Evolutionary conservation across 2,888 invertebrate genomes (phyloP), one percentile per base, ranked within the genome.

Genomic region (Cephus nigrinus): DNA sequence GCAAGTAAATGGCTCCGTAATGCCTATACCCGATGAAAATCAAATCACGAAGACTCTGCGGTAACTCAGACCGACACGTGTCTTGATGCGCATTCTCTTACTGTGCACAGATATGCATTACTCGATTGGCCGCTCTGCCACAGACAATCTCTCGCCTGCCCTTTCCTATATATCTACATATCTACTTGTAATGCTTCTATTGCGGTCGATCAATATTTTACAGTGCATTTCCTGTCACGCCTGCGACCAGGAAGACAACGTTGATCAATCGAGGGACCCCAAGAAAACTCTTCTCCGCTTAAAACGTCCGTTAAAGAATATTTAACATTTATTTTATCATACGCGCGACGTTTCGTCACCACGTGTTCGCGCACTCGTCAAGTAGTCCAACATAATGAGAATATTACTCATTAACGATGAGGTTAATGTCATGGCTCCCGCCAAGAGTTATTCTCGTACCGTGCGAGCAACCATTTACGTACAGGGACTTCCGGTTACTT

Each of bases 401-500:
- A 55, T 55, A 55, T 55, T 23, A 9, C 55, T 55, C 55, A 55
- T 55, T 55, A 55, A 55, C 55, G 55, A 23, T 55, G 55, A 23
- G 55, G 55, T 55, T 23, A 55, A 55, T 55, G 55, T 23, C 55
- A 55, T 23, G 55, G 23, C 55, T 55, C 5, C 55, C 9, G 55
- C 9, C 23, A 55, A 55, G 55, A 55, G 55, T 71, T 71, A 71
- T 71, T 71, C 71, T 71, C 31, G 71, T 33, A 33, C 32, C 71
- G 71, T 71, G 74, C 79, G 80, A 79, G 79, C 76, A 80, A 80
- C 82, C 83, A 78, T 83, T 83, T 82, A 78, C 76, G 84, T 78
- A 75, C 76, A 75, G 76, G 76, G 75, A 81, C 82, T 84, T 85
- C 85, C 85, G 84, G 83, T 84, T 83, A 84, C 83, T 84, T 85